Percentiles rank a stretch among this genome's conserved stretches.
Conservation (phyloP, 2,888 invertebrate species). For the Xanthia icteritia region DNA sequence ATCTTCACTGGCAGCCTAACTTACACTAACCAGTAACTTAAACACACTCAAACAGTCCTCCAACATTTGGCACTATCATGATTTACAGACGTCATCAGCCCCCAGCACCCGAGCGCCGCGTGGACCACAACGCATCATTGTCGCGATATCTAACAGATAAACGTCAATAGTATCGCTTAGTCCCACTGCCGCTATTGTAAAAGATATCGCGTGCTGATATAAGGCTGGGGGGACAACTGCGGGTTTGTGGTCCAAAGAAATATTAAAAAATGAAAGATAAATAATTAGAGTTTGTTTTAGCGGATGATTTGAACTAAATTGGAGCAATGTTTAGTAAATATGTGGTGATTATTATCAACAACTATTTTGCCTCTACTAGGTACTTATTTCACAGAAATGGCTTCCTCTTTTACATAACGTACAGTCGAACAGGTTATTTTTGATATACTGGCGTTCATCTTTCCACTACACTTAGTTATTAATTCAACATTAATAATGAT, state of each 20-base stretch:
- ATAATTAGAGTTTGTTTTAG: not conserved
- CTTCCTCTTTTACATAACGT: no score
- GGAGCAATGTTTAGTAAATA: not conserved
- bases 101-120: constrained; percentile 41
- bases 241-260: not conserved
- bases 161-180: constrained; percentile 31
- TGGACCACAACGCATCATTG: constrained; percentile 43
- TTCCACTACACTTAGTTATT: not conserved
- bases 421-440: not conserved
- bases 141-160: constrained; percentile 47
- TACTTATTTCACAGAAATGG: not conserved
- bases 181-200: constrained; percentile 47
- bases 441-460: not conserved
- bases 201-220: constrained; percentile 46
- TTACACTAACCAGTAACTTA: not conserved
- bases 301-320: not conserved
- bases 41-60: constrained; percentile 10
- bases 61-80: constrained; percentile 6
- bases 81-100: not conserved
- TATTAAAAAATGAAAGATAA: not conserved
- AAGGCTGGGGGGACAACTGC: constrained; percentile 44
- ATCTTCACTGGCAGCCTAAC: not conserved
- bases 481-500: no score
- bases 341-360: not conserved
- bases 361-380: not conserved